Conservation (phyloP, 2,113 vertebrate genomes). For the Tetrao urogallus region DNA sequence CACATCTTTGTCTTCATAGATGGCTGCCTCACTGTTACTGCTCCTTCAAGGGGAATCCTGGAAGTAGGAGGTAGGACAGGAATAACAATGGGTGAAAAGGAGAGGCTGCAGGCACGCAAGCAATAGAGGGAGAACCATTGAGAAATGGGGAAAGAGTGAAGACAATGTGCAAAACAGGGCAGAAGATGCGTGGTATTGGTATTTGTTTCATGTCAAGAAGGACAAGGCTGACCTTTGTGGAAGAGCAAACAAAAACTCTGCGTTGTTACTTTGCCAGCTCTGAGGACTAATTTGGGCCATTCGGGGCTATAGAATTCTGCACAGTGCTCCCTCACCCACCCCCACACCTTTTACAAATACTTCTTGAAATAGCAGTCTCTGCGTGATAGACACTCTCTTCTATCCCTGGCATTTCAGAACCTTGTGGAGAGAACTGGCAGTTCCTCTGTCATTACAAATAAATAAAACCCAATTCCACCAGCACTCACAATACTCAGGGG, state of each 20-base stretch:
- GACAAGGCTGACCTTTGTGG: background rate
- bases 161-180: background rate
- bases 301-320: background rate
- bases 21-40: rapidly evolving
- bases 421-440: background rate
- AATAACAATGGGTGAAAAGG: background rate
- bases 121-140: background rate
- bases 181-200: background rate
- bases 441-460: background rate
- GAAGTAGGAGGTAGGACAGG: background rate
- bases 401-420: background rate
- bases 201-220: background rate
- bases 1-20: background rate
- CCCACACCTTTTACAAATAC: background rate
- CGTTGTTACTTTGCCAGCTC: background rate
- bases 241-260: background rate
- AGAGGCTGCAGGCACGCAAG: background rate
- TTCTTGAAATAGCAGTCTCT: background rate
- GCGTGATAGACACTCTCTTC: background rate
- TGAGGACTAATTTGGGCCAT: background rate
- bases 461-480: rapidly evolving
- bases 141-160: background rate
- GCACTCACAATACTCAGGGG: too few relatives aligned
- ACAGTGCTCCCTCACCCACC: background rate
- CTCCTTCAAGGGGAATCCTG: background rate